A percentile compares a stretch with the other conserved stretches of the same genome.
Conservation (phyloP, 2,888 invertebrate genomes). For the Dynastes hyllus region DNA sequence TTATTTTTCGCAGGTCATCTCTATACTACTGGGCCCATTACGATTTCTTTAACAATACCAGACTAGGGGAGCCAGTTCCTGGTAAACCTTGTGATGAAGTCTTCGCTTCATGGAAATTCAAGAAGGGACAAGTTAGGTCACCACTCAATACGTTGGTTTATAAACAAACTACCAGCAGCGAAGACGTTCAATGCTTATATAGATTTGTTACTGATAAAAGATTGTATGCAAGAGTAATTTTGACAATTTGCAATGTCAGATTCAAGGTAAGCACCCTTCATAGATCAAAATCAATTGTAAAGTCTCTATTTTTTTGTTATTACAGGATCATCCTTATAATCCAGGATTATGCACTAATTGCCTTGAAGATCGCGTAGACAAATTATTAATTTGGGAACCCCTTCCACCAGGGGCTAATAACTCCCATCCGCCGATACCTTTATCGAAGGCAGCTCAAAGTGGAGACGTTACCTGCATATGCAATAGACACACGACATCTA, state of each 20-base stretch:
- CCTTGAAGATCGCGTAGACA: constrained; percentile 90
- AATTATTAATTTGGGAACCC: constrained; percentile 87
- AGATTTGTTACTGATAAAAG: constrained; percentile 89
- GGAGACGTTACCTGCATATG: constrained; percentile 85
- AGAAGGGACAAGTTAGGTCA: constrained; percentile 84
- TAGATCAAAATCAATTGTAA: neutral
- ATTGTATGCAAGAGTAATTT: constrained; percentile 85
- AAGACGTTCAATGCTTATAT: constrained; percentile 87
- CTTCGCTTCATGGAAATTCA: constrained; percentile 88
- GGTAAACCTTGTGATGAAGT: constrained; percentile 91
- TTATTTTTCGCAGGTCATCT: constrained; percentile 79
- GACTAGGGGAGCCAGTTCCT: constrained; percentile 86
- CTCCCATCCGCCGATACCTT: constrained; percentile 71
- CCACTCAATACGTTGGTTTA: constrained; percentile 92
- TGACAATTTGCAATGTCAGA: constrained; percentile 84
- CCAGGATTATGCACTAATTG: constrained; percentile 89
- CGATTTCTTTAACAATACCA: constrained; percentile 93
- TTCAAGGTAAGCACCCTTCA: constrained; percentile 78
- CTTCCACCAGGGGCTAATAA: constrained; percentile 70
- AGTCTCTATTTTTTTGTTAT: neutral
- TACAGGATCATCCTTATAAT: constrained; percentile 83
- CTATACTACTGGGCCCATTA: constrained; percentile 96
- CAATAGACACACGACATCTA: constrained; percentile 76
- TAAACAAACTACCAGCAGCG: constrained; percentile 81
- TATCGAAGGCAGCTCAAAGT: constrained; percentile 76